A percentile compares a stretch with the other conserved stretches of the same genome.
Evolutionary conservation across 2,113 vertebrate genomes (phyloP).

Genomic region (Uropsilus gracilis): DNA sequence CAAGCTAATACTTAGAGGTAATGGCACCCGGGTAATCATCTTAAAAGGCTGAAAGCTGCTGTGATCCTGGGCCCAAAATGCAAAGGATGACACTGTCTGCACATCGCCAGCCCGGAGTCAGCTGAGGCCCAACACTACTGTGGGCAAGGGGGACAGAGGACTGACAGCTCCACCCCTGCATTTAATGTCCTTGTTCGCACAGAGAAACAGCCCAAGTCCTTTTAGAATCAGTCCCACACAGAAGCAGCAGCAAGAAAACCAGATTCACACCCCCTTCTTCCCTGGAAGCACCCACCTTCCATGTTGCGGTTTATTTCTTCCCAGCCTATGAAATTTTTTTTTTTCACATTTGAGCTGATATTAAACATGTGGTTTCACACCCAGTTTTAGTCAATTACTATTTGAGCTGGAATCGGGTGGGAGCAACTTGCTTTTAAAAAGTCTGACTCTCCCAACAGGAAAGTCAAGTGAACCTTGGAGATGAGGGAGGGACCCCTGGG

Average conservation of each 20-base stretch:
- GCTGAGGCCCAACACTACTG: not conserved
- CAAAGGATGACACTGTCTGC: not conserved
- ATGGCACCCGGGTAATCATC: constrained; percentile 13
- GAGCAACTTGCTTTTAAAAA: not conserved
- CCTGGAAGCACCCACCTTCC: not conserved
- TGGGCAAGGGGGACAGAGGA: not conserved
- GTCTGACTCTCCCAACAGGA: not conserved
- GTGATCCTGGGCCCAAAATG: not conserved
- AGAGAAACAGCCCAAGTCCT: not conserved
- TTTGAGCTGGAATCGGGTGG: no score
- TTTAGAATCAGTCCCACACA: not conserved
- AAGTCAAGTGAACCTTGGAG: not conserved
- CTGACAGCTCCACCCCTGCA: not conserved
- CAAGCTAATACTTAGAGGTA: constrained; percentile 65
- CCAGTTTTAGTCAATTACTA: not conserved
- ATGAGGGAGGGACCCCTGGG: no score
- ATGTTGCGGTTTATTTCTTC: not conserved
- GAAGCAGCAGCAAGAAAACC: not conserved
- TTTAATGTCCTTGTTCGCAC: not conserved
- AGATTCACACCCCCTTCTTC: not conserved
- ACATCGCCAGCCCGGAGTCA: not conserved
- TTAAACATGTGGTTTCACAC: not conserved
- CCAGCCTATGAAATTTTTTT: not conserved
- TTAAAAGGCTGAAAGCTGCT: not conserved
- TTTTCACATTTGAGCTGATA: not conserved